Base-by-base conservation (phyloP, 2,888 invertebrate genomes). In the Polydrusus pterygomalis region DNA sequence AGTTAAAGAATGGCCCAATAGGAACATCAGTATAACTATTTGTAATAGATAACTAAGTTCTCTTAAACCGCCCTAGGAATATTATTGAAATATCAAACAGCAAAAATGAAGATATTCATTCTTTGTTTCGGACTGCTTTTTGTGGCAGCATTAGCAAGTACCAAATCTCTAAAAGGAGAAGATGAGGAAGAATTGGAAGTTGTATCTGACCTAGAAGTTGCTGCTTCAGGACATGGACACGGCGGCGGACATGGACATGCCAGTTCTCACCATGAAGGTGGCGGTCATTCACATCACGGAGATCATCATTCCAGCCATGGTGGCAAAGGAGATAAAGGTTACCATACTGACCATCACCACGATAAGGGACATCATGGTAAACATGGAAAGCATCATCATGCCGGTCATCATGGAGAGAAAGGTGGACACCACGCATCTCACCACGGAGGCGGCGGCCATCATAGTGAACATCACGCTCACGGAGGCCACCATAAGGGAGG, bases 381-480 rank as follows among this genome's bases (percentile, higher is more conserved):
- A 72, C 92, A 95, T 83, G 95, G 93, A 40, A 93, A 94, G 83
- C 93, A 94, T 81, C 93, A 94, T 82, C 93, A 95, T 83, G 92
- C 91, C 78, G 93, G 93, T 11, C 92, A 94, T 83, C 93, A 94
- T 86, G 91, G 91, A 74, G 93, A 94, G 82, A 92, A 94, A 82
- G 93, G 93, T n/a, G 94, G 94, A 0, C 94, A 94, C 86, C 93
- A 95, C 86, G 94, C 95, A 85, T 92, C 93, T 72, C 93, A 94
- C 82, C 93, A 94, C 85, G 93, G 93, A 82, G 93, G 93, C 83
- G 91, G 92, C 79, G 93, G 92, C 40, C 91, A 93, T 81, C 91
- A 94, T 83, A 93, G 92, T 0, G 92, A 93, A 77, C 94, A 95
- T 83, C 93, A 95, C 83, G 93, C 94, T 79, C 91, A 91, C 47